Evolutionary conservation across 2,888 invertebrate genomes (phyloP), one percentile per base, ranked within the genome.

Genomic region (Synergus itoensis): DNA sequence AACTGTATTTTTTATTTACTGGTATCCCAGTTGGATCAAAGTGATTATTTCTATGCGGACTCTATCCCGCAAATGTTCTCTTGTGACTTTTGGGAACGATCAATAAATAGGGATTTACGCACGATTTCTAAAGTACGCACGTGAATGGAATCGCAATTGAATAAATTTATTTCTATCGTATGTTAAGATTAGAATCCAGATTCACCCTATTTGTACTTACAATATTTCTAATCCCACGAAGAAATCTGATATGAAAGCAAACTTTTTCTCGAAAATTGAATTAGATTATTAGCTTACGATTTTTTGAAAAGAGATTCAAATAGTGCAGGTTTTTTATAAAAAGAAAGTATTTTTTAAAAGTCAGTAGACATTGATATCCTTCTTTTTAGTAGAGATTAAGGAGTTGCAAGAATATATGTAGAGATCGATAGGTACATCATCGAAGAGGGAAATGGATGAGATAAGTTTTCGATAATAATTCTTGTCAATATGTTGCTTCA

Each of bases 401-500:
- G 18, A 43, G 12, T 43, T 65, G 40, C 41, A 11, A 21, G n/a
- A 21, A 67, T 41, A 4, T 11, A 67, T 41, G 1, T 11, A 67
- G 18, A 11, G 43, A 67, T 45, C 57, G 36, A 60, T 60, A 57
- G 28, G 16, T 73, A 53, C 36, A 53, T 53, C 48, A 57, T 28
- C 40, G 28, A 36, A 28, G 5, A 18, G 16, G 40, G 5, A 57
- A 75, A 60, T 75, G 36, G 75, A 75, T 75, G 53, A 14, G 57
- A 28, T 14, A 69, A 36, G 53, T 21, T 45, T 75, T 75, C 57
- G 1, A 18, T 28, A 28, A 75, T 18, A 75, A 75, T 60, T 57
- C 36, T 16, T 75, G 75, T 75, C 53, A 75, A 75, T 57, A 57
- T 75, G 16, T 57, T n/a, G 18, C 41, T 75, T 75, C 12, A 11